Evolutionary conservation across 1,140 invertebrate genomes (phyloP).

Genomic region (Melitaea cinxia): DNA sequence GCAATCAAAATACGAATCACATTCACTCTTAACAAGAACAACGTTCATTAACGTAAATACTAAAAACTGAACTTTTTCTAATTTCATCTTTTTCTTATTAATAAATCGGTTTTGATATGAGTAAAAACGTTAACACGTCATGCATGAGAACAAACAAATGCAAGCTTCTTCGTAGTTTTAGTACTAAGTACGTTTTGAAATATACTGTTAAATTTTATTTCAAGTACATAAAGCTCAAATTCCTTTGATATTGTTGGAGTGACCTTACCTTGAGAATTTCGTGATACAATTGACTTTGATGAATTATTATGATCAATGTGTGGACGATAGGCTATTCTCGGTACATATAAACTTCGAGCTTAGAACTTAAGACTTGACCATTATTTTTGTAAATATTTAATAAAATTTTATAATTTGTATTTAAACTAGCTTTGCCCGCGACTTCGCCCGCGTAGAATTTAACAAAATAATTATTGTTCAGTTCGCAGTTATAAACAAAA

Average conservation of each 20-base stretch:
- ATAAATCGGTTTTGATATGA: conserved; percentile 3
- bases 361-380: conserved; percentile 19
- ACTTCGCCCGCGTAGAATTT: too few species aligned
- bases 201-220: conserved; percentile 9
- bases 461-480: too few species aligned
- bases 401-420: too few species aligned
- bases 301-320: conserved; percentile 47
- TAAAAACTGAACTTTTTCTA: conserved; percentile 21
- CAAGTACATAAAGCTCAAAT: conserved; percentile 25
- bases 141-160: conserved; percentile 48
- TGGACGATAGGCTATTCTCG: conserved; percentile 43
- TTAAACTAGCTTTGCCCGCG: too few species aligned
- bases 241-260: conserved; percentile 26
- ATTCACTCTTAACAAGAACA: conserved; percentile 42
- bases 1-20: conserved; percentile 44
- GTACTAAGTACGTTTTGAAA: conserved; percentile 16
- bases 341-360: conserved; percentile 42
- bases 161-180: conserved; percentile 32
- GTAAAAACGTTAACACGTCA: conserved; percentile 44
- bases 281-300: conserved; percentile 53
- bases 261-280: conserved; percentile 52
- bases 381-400: too few species aligned
- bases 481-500: too few species aligned
- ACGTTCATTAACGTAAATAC: conserved; percentile 29
- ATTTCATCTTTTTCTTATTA: conserved; percentile 43